A percentile compares a stretch with the other conserved stretches of the same genome.
These are phyloP conservation scores for Amniataba percoides DNA, from an alignment of 2,797 vertebrate species.

Conservation along the genomic window DNA sequence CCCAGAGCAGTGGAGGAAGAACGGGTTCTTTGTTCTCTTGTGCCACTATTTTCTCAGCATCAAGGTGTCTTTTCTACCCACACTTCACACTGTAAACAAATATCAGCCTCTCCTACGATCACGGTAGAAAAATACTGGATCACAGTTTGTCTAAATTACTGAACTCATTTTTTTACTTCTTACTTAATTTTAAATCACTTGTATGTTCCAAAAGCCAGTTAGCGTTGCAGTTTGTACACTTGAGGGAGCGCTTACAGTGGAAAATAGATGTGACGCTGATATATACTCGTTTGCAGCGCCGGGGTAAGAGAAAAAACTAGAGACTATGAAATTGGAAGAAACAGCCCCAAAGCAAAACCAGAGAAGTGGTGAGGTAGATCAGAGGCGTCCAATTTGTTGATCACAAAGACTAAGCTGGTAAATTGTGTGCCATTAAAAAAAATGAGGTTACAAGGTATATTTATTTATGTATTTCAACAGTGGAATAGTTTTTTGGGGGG, in stretches of 20 bases:
- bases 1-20: neutral
- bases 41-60: slow-evolving; percentile 29
- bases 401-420: no score
- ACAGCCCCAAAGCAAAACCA: neutral
- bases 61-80: neutral
- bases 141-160: neutral
- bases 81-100: slow-evolving; percentile 42
- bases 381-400: no score
- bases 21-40: neutral
- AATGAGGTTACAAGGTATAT: neutral
- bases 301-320: neutral
- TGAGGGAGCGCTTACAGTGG: neutral
- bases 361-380: neutral
- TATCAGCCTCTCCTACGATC: neutral
- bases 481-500: no score
- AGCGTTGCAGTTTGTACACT: neutral
- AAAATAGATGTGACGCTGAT: neutral
- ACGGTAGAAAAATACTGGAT: neutral
- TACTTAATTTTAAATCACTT: neutral
- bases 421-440: no score
- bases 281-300: neutral
- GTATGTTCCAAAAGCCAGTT: neutral
- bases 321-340: neutral
- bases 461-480: no score
- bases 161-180: neutral